Base-by-base conservation (phyloP, 1,140 invertebrate genomes). In the Frieseomelitta varia region DNA sequence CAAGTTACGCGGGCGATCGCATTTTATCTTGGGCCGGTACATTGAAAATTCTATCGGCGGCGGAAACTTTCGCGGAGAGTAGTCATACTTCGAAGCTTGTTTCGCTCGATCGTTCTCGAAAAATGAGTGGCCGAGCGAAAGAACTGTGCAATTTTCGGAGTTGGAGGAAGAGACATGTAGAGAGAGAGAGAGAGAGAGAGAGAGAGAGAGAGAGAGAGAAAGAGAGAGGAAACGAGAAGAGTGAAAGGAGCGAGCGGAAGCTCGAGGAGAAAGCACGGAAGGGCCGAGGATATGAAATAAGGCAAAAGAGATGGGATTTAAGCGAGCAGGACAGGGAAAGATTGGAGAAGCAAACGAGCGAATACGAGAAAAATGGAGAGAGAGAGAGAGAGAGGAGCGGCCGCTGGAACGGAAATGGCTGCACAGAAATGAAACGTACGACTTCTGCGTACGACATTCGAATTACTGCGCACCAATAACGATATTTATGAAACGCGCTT, bases 401-500 rank as follows among this genome's bases (percentile, higher is more conserved):
- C 65, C 47, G 67, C 63, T 71, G 81, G 47, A 88, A 65, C 73
- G 73, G 84, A 85, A 89, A 81, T 86, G 87, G 85, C 67, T 84
- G 79, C 39, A 63, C 63, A 55, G 69, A 79, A 58, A 34, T 30
- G 61, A 81, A 90, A 90, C 88, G 84, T 90, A 90, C 73, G 88
- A 87, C 73, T 87, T 34, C 88, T 90, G 88, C 85, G 85, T 84
- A 81, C 86, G 88, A 90, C 88, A 87, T 72, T 72, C 82, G 85
- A 81, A 89, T 89, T 89, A 85, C 79, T 72, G 76, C 76, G 55
- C 82, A 67, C 82, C 85, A 87, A 90, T 90, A 87, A 89, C 88
- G 87, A 89, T 90, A 90, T 90, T 90, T 90, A 90, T 89, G 88
- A 85, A 87, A 90, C 79, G 85, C 88, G 63, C 27, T 78, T 76